These are phyloP conservation scores for Apoderus coryli DNA, from an alignment of 2,888 invertebrate genomes.

Conservation along the genomic window DNA sequence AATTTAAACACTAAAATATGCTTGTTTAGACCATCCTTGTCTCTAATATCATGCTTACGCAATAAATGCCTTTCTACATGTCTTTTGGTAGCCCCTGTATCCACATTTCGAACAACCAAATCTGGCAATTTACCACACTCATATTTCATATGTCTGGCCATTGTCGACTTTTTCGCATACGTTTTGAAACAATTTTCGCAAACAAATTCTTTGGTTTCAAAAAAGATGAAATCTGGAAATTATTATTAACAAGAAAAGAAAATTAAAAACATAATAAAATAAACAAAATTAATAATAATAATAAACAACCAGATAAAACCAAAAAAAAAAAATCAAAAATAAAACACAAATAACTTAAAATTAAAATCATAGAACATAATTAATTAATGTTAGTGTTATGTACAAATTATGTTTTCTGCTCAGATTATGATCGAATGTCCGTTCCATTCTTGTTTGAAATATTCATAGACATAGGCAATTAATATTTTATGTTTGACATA, in stretches of 20 bases:
- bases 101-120: conserved; percentile 23
- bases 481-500: no score
- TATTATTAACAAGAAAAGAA: no score
- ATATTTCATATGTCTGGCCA: conserved; percentile 25
- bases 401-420: no score
- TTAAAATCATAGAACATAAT: no score
- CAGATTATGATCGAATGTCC: no score
- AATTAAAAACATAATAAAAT: conserved; percentile 1
- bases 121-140: conserved; percentile 26
- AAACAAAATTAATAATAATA: background rate
- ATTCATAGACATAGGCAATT: no score
- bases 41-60: conserved; percentile 23
- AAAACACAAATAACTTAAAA: no score
- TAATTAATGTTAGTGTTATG: no score
- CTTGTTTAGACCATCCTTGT: conserved; percentile 19
- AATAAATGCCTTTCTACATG: conserved; percentile 26
- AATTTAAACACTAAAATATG: conserved; percentile 18
- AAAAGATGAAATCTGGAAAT: conserved; percentile 14
- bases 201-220: conserved; percentile 17
- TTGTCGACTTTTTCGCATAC: conserved; percentile 20
- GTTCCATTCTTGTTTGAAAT: no score
- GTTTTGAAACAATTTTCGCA: conserved; percentile 20
- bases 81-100: conserved; percentile 24
- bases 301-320: no score
- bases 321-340: no score